These are phyloP conservation scores for Drosophila nigromelanica DNA, from an alignment of 1,140 invertebrate species.

Conservation along the genomic window DNA sequence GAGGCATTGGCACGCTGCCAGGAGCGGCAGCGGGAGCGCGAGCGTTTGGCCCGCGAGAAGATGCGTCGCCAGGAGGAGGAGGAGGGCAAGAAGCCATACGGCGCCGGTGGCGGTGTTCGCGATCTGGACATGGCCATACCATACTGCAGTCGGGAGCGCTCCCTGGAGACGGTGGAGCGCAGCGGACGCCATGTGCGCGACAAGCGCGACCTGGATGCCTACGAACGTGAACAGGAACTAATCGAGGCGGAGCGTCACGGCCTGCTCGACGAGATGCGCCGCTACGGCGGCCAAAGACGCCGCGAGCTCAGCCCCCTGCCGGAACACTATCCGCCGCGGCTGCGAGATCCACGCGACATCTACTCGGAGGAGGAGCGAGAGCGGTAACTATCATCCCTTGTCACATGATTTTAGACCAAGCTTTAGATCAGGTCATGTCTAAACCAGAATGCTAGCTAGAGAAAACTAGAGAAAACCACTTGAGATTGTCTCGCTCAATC, in stretches of 20 bases:
- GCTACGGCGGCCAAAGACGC: constrained; percentile 62
- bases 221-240: constrained; percentile 77
- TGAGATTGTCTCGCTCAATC: too few relatives aligned
- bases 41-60: constrained; percentile 85
- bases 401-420: too few relatives aligned
- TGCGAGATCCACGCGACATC: constrained; percentile 69
- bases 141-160: constrained; percentile 73
- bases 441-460: too few relatives aligned
- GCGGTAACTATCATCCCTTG: constrained; percentile 39
- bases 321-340: constrained; percentile 62
- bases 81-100: constrained; percentile 68
- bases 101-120: constrained; percentile 37
- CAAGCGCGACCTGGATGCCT: constrained; percentile 69
- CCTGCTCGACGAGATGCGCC: constrained; percentile 68
- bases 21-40: constrained; percentile 86
- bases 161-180: constrained; percentile 67
- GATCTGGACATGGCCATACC: constrained; percentile 70
- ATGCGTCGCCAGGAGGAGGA: constrained; percentile 83
- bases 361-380: constrained; percentile 79
- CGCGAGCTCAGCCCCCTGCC: constrained; percentile 63
- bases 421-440: too few relatives aligned
- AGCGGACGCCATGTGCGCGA: constrained; percentile 52
- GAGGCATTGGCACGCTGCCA: constrained; percentile 86
- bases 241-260: constrained; percentile 69
- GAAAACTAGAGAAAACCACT: too few relatives aligned